Conservation (phyloP, 2,888 invertebrate genomes). For the Desoria tigrina region DNA sequence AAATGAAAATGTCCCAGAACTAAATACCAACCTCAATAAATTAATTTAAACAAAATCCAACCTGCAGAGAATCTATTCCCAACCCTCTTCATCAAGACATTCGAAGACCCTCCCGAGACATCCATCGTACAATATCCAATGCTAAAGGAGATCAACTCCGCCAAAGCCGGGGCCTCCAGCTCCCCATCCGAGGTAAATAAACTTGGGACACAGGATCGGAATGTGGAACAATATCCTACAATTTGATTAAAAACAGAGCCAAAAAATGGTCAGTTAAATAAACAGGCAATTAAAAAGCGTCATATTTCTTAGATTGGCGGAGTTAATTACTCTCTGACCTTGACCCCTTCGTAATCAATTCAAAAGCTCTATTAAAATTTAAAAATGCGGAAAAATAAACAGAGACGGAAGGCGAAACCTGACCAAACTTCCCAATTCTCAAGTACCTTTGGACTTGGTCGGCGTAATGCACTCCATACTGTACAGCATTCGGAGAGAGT, state of each 20-base stretch:
- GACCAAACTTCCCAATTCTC: no score
- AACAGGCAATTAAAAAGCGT: no score
- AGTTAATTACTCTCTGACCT: no score
- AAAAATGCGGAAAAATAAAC: no score
- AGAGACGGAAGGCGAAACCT: no score
- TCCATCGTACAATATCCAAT: conserved; percentile 39
- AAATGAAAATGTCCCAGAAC: no score
- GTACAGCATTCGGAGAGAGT: conserved; percentile 32
- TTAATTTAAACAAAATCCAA: background rate
- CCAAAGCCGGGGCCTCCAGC: conserved; percentile 41
- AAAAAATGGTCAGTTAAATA: no score
- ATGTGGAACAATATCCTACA: conserved; percentile 38
- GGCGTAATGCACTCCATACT: conserved; percentile 45
- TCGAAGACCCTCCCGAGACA: background rate
- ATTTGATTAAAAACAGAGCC: no score
- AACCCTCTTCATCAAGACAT: conserved; percentile 5
- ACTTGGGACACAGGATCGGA: conserved; percentile 37
- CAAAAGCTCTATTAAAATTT: no score
- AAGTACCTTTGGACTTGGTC: conserved; percentile 33
- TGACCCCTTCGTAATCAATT: no score
- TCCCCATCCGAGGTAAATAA: conserved; percentile 38
- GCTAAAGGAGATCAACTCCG: conserved; percentile 37
- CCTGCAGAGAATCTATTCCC: conserved; percentile 5
- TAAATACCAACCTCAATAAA: no score
- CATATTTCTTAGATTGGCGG: no score